Conservation (phyloP, 2,113 vertebrate species). For the Felis catus region F.catus_Fca126_mat1.0 CM031425.1:12570501-12571000, state of each 20-base stretch:
- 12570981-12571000: background rate
- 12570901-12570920: background rate
- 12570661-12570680: background rate
- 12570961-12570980: background rate
- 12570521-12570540: background rate
- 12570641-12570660: background rate
- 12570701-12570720: background rate
- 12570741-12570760: background rate
- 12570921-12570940: background rate
- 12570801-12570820: background rate
- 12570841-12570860: background rate
- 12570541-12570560: background rate
- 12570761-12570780: background rate
- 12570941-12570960: background rate
- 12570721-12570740: background rate
- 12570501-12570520: background rate
- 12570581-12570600: background rate
- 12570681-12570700: background rate
- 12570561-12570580: background rate
- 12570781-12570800: background rate
- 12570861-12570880: background rate
- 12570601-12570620: background rate
- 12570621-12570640: background rate
- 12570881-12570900: background rate
- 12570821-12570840: background rate